Evolutionary conservation across 2,113 vertebrate genomes (phyloP), one percentile per base, ranked within the genome.

Genomic region (Crotalus horridus): DNA sequence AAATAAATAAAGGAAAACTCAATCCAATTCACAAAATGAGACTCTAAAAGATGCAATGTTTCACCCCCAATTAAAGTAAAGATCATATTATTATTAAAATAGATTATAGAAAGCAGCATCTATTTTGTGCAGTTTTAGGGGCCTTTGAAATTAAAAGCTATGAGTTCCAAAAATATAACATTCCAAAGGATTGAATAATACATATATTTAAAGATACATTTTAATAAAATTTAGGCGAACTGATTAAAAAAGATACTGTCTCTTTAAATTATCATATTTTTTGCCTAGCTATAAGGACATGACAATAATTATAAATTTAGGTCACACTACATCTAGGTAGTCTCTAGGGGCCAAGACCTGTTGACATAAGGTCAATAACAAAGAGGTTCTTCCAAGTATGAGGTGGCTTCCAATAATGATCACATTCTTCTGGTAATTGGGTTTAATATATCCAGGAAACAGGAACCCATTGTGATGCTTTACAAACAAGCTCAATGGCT

Each of bases 401-500:
- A 98, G 97, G 96, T 96, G 96, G 96, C 96, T 97, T 97, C 97
- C 97, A 97, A 97, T 96, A 97, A 97, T 95, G 93, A 96, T 95
- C 95, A 96, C 93, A 94, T 97, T 94, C 88, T 94, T 94, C 96
- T 96, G 90, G 29, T 91, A 95, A 96, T 94, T 29, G 96, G 95
- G 94, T 98, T 98, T 98, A 99, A 98, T 99, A 99, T 97, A 99
- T 99, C 99, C 99, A 99, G 97, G 99, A 99, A 94, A 99, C 99
- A 0, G 99, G 99, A 93, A 99, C 99, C 99, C 99, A 99, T 97
- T 99, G 99, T n/a, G 98, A 98, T 92, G 98, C 98, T 97, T 98
- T 98, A 98, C 98, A 99, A 96, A 99, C 99, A 95, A 99, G 98
- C 95, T 99, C 99, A 87, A 99, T 99, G 94, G 99, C 98, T 98